These are phyloP conservation scores for Bruchidius siliquastri DNA, from an alignment of 2,888 invertebrate genomes.

Conservation along the genomic window DNA sequence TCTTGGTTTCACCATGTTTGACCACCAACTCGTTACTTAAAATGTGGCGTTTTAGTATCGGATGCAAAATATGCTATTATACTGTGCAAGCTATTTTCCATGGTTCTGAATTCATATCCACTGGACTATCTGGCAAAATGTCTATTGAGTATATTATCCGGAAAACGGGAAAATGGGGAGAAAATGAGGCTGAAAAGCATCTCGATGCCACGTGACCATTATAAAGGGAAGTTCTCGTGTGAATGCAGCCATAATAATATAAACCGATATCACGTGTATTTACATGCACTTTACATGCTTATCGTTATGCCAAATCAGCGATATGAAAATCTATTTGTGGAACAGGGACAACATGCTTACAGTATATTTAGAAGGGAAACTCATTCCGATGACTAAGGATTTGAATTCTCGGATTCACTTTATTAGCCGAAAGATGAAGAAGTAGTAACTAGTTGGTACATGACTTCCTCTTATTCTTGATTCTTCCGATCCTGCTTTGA, in stretches of 20 bases:
- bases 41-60: too few species aligned
- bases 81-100: too few species aligned
- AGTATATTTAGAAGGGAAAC: neutral
- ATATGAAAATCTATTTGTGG: neutral
- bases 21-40: too few species aligned
- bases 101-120: too few species aligned
- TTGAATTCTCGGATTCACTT: neutral
- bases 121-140: neutral
- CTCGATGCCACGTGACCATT: neutral
- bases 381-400: neutral
- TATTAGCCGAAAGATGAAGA: too few species aligned
- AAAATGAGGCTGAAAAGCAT: neutral
- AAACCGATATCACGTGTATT: neutral
- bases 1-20: too few species aligned
- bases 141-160: neutral
- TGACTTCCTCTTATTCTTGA: too few species aligned
- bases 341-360: neutral
- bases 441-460: too few species aligned
- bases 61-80: too few species aligned
- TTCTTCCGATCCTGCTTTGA: too few species aligned
- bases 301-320: neutral
- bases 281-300: neutral
- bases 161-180: neutral
- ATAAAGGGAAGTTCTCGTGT: neutral
- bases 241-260: neutral